These are phyloP conservation scores for Anthopleura xanthogrammica DNA, from an alignment of 92 coral and sea anemone species.

Conservation along the genomic window DNA sequence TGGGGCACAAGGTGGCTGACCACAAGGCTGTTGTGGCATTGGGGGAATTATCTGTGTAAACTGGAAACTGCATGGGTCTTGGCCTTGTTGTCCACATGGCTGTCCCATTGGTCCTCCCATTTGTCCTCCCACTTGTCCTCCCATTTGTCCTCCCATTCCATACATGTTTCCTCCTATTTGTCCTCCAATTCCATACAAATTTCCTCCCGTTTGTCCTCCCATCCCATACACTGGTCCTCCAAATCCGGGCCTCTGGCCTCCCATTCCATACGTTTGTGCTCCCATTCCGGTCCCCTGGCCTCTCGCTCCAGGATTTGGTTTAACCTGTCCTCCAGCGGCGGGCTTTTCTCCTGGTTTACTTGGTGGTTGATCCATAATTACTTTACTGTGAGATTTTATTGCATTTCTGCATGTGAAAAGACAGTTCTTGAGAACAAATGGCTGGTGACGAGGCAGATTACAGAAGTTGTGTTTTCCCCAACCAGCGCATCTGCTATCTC, in stretches of 20 bases:
- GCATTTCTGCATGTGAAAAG: constrained; percentile 61
- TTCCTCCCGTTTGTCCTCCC: constrained; percentile 19
- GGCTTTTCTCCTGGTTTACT: constrained; percentile 25
- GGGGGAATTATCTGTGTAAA: constrained; percentile 34
- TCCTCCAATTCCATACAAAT: background rate
- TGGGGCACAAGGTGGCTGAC: constrained; percentile 45
- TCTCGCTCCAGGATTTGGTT: background rate
- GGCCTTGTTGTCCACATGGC: constrained; percentile 37
- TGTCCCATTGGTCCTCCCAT: constrained; percentile 12
- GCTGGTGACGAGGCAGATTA: constrained; percentile 68
- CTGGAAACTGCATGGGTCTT: constrained; percentile 28
- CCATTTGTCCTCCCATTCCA: constrained; percentile 18
- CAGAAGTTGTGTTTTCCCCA: constrained; percentile 68
- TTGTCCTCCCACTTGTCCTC: constrained; percentile 20
- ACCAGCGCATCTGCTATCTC: constrained; percentile 78
- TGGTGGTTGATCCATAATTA: constrained; percentile 17
- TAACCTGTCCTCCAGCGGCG: background rate
- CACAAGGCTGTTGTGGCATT: constrained; percentile 31
- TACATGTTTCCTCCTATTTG: constrained; percentile 13
- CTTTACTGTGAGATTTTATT: constrained; percentile 16
- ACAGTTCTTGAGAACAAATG: constrained; percentile 78
- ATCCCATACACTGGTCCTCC: constrained; percentile 1
- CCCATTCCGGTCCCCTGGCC: background rate
- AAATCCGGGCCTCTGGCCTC: background rate
- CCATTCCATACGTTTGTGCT: background rate